phyloP scores from a whole-genome alignment of 1,140 invertebrate genomes.

The Teleogryllus occipitalis region DNA sequence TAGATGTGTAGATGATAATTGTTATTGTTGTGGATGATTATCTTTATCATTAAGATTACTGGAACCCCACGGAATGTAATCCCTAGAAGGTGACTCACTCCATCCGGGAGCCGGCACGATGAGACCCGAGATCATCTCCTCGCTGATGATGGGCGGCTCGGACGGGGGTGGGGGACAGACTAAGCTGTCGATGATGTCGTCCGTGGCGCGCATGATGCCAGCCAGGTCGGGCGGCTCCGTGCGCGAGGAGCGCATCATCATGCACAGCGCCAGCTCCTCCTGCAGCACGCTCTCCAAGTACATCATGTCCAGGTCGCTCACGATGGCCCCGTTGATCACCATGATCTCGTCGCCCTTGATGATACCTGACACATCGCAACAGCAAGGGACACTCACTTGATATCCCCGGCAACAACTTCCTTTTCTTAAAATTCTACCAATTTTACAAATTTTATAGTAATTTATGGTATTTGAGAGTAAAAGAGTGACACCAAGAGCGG shows the following conservation, averaged over 20 bases:
- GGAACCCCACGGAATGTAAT: no score
- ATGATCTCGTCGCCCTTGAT: slow-evolving; percentile 97
- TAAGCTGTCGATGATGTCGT: slow-evolving; percentile 90
- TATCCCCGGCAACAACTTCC: no score
- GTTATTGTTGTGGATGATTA: no score
- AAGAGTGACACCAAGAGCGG: no score
- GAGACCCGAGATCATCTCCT: slow-evolving; percentile 90
- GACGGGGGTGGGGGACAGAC: slow-evolving; percentile 92
- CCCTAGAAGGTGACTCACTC: no score
- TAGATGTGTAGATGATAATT: no score
- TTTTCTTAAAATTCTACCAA: no score
- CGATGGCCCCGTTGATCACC: slow-evolving; percentile 96
- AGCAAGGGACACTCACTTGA: not conserved
- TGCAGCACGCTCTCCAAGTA: slow-evolving; percentile 92
- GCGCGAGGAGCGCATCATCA: slow-evolving; percentile 95
- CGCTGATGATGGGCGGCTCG: slow-evolving; percentile 83
- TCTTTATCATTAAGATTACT: no score
- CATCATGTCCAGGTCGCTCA: slow-evolving; percentile 98
- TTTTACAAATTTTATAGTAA: no score
- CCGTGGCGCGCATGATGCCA: slow-evolving; percentile 71
- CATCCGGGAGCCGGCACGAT: slow-evolving; percentile 91
- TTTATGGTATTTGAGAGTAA: no score
- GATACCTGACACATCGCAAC: slow-evolving; percentile 49
- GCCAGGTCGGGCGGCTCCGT: slow-evolving; percentile 85
- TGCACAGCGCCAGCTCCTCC: slow-evolving; percentile 89